Conservation (phyloP, 2,797 vertebrate species). For the Falco rusticolus region DNA sequence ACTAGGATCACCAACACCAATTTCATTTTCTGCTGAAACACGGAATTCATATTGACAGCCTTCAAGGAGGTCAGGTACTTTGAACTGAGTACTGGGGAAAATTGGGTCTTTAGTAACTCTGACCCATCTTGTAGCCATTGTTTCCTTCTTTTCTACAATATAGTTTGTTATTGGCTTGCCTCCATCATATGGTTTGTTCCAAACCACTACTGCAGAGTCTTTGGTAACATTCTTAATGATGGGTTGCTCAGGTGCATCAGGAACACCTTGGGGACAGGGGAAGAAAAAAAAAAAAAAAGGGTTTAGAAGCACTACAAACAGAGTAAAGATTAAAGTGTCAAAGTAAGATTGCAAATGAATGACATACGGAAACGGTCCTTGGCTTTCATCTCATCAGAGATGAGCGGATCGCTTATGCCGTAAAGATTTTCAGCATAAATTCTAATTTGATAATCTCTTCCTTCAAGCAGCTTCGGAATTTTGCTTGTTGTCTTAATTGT, state of each 20-base stretch:
- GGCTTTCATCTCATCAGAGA: constrained; percentile 95
- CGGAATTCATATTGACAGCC: constrained; percentile 97
- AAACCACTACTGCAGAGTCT: constrained; percentile 90
- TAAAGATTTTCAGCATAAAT: constrained; percentile 97
- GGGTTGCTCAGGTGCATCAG: constrained; percentile 95
- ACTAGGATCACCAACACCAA: constrained; percentile 94
- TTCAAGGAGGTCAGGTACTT: constrained; percentile 92
- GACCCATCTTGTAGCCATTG: constrained; percentile 91
- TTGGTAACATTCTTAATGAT: constrained; percentile 89
- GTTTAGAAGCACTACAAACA: background rate
- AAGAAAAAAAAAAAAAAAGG: background rate
- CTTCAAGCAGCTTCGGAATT: constrained; percentile 93
- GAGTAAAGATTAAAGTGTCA: background rate
- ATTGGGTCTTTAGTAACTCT: constrained; percentile 89
- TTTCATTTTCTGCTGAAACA: constrained; percentile 96
- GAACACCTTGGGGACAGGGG: constrained; percentile 83
- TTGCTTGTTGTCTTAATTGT: constrained; percentile 92
- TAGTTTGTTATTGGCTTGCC: constrained; percentile 98
- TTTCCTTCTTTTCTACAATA: constrained; percentile 95
- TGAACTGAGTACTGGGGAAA: constrained; percentile 91
- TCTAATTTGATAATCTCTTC: constrained; percentile 92
- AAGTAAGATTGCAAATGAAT: constrained; percentile 27
- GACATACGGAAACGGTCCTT: constrained; percentile 95
- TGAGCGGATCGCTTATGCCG: constrained; percentile 95
- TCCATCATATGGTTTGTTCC: constrained; percentile 94